Conservation (phyloP, 2,797 vertebrate species). For the Hirundo rustica region DNA sequence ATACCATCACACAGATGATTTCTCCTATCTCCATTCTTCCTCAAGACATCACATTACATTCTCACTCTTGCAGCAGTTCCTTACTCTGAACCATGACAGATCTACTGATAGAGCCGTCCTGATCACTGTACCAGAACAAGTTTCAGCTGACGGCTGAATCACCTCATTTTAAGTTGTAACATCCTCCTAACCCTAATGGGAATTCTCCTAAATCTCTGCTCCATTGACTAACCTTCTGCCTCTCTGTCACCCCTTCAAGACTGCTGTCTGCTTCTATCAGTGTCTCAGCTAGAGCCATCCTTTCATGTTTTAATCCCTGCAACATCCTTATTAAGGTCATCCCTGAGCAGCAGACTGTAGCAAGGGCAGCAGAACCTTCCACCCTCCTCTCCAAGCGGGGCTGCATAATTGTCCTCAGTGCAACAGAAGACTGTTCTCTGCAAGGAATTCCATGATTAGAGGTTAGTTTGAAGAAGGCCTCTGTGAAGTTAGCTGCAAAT, state of each 20-base stretch:
- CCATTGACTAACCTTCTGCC: neutral
- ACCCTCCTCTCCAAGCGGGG: neutral
- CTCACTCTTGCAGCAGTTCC: neutral
- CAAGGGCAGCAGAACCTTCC: neutral
- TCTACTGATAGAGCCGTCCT: neutral
- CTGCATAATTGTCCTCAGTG: neutral
- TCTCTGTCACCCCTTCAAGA: neutral
- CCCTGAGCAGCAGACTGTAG: neutral
- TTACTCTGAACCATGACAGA: neutral
- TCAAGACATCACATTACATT: neutral
- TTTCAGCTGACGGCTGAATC: neutral
- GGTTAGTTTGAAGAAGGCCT: neutral
- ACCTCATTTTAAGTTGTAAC: neutral
- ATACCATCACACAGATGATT: neutral
- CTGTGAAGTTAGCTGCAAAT: neutral
- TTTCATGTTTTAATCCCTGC: neutral
- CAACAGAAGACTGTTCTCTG: neutral
- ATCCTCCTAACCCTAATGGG: neutral
- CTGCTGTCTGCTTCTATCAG: neutral
- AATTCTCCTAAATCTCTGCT: neutral
- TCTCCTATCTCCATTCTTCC: neutral
- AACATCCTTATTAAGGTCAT: neutral
- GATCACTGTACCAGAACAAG: neutral
- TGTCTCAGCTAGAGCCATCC: neutral
- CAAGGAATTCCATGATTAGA: neutral